Evolutionary conservation across 2,797 vertebrate species (phyloP).

Genomic region (Chloroceryle inda): DNA sequence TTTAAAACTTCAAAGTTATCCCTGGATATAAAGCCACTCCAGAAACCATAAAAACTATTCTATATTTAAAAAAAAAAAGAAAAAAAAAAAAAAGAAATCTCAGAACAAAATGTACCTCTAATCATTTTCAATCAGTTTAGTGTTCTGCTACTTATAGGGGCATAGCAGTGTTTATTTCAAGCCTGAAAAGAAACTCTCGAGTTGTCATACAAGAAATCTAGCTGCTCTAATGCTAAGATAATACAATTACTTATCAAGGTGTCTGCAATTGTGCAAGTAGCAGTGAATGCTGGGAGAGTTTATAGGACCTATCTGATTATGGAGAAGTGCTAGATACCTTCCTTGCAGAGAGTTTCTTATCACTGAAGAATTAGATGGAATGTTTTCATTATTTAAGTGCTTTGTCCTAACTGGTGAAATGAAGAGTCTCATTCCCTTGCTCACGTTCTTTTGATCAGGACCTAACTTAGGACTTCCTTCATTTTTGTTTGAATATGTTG

Average conservation of each 20-base stretch:
- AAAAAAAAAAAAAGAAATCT: background rate
- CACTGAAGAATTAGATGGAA: background rate
- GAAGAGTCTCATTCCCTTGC: background rate
- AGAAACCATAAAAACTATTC: background rate
- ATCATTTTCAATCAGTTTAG: background rate
- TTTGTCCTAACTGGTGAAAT: background rate
- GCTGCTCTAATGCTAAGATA: background rate
- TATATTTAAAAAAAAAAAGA: no score
- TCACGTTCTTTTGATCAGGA: background rate
- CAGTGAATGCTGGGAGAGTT: background rate
- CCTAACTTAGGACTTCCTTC: background rate
- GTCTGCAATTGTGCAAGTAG: background rate
- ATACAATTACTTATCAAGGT: background rate
- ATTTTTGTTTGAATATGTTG: background rate
- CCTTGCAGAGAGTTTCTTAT: background rate
- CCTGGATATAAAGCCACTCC: background rate
- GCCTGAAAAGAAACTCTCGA: background rate
- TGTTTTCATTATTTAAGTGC: background rate
- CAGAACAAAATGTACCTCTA: background rate
- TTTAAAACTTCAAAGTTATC: background rate
- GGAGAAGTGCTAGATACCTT: background rate
- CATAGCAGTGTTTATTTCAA: background rate
- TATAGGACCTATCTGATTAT: background rate
- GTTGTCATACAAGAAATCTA: background rate
- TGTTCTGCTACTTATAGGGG: background rate